Evolutionary conservation across 1,140 invertebrate species (phyloP), one percentile per base, ranked within the genome.

Genomic region (Hestina assimilis): DNA sequence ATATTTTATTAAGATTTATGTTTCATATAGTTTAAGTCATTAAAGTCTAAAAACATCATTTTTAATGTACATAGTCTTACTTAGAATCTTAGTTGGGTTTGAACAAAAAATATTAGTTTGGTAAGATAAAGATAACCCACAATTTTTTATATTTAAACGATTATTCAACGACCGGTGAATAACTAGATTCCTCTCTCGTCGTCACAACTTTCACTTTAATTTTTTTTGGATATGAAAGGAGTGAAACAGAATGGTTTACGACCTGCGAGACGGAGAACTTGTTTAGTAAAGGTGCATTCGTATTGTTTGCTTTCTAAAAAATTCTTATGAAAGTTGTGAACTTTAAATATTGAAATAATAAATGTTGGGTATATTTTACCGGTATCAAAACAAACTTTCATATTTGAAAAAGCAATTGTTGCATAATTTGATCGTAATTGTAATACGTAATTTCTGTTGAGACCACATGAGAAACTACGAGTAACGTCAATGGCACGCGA

Each of bases 181-280:
- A 68, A 78, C 69, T 75, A 78, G 70, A 73, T 75, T 65, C 77
- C 79, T 75, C 73, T 81, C 69, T 55, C 68, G 59, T 65, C 72
- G 68, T 66, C 69, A 72, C 67, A 74, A 85, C 79, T 85, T 85
- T 85, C 82, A 85, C 82, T 85, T 78, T 75, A 72, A 79, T 66
- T 42, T 73, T 80, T 80, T 82, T 82, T 73, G 75, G 78, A 67
- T 60, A 83, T 69, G 69, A 75, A 72, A 75, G 70, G 60, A 72
- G 55, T 63, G 69, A 69, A 60, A 69, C 66, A 62, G 47, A 58
- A 56, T 61, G 59, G 23, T 51, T 61, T 61, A 61, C 47, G 55
- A 58, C 29, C 54, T 21, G 54, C 55, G 55, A 45, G 40, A 20
- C 24, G 55, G 28, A 31, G 42, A 58, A 58, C 55, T 58, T 28